These are phyloP conservation scores for Malurus leucopterus DNA, from an alignment of 2,797 vertebrate genomes.

Conservation along the genomic window DNA sequence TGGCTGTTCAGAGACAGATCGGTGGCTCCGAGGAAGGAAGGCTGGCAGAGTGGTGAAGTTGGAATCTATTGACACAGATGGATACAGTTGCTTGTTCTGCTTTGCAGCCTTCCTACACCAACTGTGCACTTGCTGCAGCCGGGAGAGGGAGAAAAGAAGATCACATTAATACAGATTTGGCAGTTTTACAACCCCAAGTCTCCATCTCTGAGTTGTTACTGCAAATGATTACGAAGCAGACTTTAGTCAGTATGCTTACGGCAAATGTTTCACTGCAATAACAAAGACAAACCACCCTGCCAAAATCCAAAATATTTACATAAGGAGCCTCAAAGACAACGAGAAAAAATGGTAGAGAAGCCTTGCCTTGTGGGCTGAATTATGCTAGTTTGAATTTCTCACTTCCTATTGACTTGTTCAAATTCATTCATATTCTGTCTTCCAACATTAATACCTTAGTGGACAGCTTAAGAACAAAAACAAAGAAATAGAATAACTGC, in stretches of 20 bases:
- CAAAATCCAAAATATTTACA: slow-evolving; percentile 62
- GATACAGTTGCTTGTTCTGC: slow-evolving; percentile 19
- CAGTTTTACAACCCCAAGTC: slow-evolving; percentile 4
- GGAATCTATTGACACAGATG: slow-evolving; percentile 48
- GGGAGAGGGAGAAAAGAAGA: slow-evolving; percentile 16
- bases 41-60: slow-evolving; percentile 18
- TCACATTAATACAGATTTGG: slow-evolving; percentile 41
- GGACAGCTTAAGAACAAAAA: neutral
- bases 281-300: slow-evolving; percentile 34
- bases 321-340: slow-evolving; percentile 22
- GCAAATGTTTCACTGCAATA: slow-evolving; percentile 44
- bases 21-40: slow-evolving; percentile 43
- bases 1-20: slow-evolving; percentile 48
- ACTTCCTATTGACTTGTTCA: neutral
- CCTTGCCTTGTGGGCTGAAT: neutral
- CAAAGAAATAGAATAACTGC: neutral
- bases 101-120: slow-evolving; percentile 59
- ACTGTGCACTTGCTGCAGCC: slow-evolving; percentile 65
- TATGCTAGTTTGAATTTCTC: neutral
- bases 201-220: slow-evolving; percentile 1
- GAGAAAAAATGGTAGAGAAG: slow-evolving; percentile 15
- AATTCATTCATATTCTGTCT: slow-evolving; percentile 9
- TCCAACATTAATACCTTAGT: neutral
- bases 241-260: slow-evolving; percentile 2
- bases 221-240: slow-evolving; percentile 32